Percentiles rank a stretch among this genome's conserved stretches.
Evolutionary conservation across 2,797 vertebrate genomes (phyloP).

Genomic region (Fistularia commersonii): DNA sequence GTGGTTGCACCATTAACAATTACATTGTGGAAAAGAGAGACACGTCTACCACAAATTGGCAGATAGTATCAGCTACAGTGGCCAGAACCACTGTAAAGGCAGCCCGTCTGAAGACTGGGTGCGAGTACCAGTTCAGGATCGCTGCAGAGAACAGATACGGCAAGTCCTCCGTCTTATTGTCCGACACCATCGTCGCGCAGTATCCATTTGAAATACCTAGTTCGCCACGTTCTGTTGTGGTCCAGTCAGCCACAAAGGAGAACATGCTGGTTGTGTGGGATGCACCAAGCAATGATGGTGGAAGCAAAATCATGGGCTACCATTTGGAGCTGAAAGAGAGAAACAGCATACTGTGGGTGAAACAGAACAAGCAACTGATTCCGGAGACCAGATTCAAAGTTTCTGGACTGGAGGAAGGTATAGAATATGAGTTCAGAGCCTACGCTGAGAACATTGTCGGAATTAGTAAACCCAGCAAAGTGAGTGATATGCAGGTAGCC

Average conservation of each 20-base stretch:
- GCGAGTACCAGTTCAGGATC: constrained; percentile 96
- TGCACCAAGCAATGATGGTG: constrained; percentile 91
- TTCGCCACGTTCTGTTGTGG: constrained; percentile 85
- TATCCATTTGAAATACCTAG: constrained; percentile 93
- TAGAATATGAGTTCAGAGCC: constrained; percentile 98
- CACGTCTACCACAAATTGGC: constrained; percentile 95
- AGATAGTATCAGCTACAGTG: constrained; percentile 96
- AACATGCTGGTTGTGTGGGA: constrained; percentile 94
- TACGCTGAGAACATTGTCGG: constrained; percentile 97
- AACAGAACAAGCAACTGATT: constrained; percentile 92
- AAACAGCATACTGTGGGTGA: constrained; percentile 95
- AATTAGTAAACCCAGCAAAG: constrained; percentile 88
- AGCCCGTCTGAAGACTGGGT: constrained; percentile 89
- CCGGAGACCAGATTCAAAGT: constrained; percentile 90
- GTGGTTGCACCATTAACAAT: constrained; percentile 93
- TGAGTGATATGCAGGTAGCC: constrained; percentile 90
- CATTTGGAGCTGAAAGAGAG: constrained; percentile 96
- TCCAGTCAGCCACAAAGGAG: constrained; percentile 86
- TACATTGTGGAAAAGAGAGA: constrained; percentile 98
- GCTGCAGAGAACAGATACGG: constrained; percentile 98
- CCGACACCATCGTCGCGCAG: constrained; percentile 87
- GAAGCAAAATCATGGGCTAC: constrained; percentile 93
- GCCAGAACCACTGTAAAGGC: constrained; percentile 97
- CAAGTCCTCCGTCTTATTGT: constrained; percentile 88
- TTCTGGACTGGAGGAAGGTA: constrained; percentile 90